phyloP scores from a whole-genome alignment of 30 jellyfish, hydroid and myxozoan genomes.

The Morbakka virulenta region DNA sequence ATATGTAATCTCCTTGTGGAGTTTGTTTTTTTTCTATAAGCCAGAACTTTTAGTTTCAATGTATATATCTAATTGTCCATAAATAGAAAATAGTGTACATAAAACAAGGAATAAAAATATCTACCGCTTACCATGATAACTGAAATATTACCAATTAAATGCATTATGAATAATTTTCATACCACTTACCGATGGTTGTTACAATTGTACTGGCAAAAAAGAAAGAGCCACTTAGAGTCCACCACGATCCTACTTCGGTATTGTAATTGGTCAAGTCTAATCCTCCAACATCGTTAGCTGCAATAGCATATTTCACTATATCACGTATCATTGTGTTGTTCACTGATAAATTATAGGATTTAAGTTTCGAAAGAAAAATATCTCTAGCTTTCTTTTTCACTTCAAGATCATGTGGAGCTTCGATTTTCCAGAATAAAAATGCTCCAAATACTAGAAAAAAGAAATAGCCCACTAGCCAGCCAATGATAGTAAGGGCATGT shows the following conservation, averaged over 20 bases:
- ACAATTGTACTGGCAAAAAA: slow-evolving; percentile 61
- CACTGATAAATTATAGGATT: slow-evolving; percentile 31
- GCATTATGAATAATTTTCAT: too few species aligned
- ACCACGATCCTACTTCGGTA: slow-evolving; percentile 18
- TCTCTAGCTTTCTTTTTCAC: slow-evolving; percentile 9
- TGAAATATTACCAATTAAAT: too few species aligned
- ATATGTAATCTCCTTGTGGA: too few species aligned
- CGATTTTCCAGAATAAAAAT: slow-evolving; percentile 22
- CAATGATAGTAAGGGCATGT: too few species aligned
- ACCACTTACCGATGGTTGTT: slow-evolving; percentile 60
- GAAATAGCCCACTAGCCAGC: slow-evolving; percentile 35
- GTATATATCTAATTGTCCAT: too few species aligned
- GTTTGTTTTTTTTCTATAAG: too few species aligned
- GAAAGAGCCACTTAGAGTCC: slow-evolving; percentile 59
- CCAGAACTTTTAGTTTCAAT: too few species aligned
- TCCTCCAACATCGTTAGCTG: slow-evolving; percentile 46
- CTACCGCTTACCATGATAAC: too few species aligned
- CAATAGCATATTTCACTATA: slow-evolving; percentile 37
- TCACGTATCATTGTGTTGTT: slow-evolving; percentile 50
- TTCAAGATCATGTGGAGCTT: slow-evolving; percentile 21
- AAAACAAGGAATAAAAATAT: too few species aligned
- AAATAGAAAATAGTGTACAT: too few species aligned
- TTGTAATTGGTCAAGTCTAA: slow-evolving; percentile 12
- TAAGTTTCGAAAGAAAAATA: slow-evolving; percentile 13
- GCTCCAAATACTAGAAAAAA: slow-evolving; percentile 39